Conservation (phyloP, 2,888 invertebrate genomes). For the Pristionchus maxplancki region DNA sequence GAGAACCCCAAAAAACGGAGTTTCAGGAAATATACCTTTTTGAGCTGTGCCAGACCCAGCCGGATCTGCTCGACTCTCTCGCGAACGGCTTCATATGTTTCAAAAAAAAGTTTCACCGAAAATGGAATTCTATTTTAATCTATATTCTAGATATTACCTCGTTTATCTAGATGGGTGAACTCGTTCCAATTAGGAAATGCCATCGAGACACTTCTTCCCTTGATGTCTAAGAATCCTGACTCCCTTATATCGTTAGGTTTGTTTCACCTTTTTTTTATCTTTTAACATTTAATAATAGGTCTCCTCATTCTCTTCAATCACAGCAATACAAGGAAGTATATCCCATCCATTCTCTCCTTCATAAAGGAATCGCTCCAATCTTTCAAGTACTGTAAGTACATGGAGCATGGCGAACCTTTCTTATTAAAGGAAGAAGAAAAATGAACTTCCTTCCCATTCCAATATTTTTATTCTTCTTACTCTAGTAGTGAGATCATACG, state of each 20-base stretch:
- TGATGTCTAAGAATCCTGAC: background rate
- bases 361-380: background rate
- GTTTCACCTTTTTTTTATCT: background rate
- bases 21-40: no score
- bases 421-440: slow-evolving; percentile 80
- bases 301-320: slow-evolving; percentile 21
- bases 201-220: slow-evolving; percentile 1
- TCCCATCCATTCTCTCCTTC: background rate
- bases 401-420: background rate
- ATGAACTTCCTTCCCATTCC: slow-evolving; percentile 84
- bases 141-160: slow-evolving; percentile 23
- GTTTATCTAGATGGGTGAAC: background rate
- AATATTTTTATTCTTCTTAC: slow-evolving; percentile 95
- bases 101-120: no score
- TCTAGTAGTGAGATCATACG: slow-evolving; percentile 89
- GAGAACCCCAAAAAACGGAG: no score
- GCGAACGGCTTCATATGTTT: no score
- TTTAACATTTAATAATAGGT: background rate
- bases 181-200: background rate
- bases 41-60: no score
- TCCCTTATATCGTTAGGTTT: background rate
- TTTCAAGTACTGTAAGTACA: slow-evolving; percentile 77
- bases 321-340: background rate
- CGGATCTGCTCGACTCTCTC: no score
- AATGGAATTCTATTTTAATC: no score